Conservation (phyloP, 2,888 invertebrate species). For the Cremastobaeus sp. region DNA sequence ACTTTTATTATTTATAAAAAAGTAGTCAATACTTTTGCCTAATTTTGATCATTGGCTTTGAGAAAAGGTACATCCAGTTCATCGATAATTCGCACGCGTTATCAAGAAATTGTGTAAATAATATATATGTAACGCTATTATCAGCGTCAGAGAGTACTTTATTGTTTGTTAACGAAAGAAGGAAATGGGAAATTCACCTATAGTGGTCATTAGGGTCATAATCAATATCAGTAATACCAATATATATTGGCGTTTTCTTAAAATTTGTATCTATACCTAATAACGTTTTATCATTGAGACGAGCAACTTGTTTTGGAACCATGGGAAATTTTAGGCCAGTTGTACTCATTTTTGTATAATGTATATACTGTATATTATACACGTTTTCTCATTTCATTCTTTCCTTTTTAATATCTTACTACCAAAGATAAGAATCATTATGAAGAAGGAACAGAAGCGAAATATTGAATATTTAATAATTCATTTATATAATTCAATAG, state of each 20-base stretch:
- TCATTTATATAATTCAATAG: constrained; percentile 67
- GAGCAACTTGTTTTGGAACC: too few relatives aligned
- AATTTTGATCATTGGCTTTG: constrained; percentile 6
- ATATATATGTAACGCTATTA: constrained; percentile 61
- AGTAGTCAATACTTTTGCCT: too few relatives aligned
- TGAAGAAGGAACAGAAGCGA: constrained; percentile 14
- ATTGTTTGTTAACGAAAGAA: constrained; percentile 60
- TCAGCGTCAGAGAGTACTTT: constrained; percentile 63
- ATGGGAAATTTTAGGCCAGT: too few relatives aligned
- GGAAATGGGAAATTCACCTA: constrained; percentile 58
- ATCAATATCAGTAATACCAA: not conserved
- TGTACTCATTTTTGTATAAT: too few relatives aligned
- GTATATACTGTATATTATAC: constrained; percentile 51
- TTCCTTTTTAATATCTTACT: constrained; percentile 65
- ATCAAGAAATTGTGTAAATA: constrained; percentile 66
- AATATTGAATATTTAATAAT: constrained; percentile 58
- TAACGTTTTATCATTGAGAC: too few relatives aligned
- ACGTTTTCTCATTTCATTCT: constrained; percentile 53
- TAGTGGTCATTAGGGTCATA: constrained; percentile 28
- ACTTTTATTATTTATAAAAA: too few relatives aligned
- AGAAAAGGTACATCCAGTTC: constrained; percentile 45
- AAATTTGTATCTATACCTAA: too few relatives aligned
- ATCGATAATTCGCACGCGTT: constrained; percentile 57
- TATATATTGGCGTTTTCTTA: too few relatives aligned
- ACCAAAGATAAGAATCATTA: constrained; percentile 72